Percentiles rank a stretch among this genome's conserved stretches.
These are phyloP conservation scores for Drosophila koepferae DNA, from an alignment of 2,888 invertebrate species.

Conservation along the genomic window DNA sequence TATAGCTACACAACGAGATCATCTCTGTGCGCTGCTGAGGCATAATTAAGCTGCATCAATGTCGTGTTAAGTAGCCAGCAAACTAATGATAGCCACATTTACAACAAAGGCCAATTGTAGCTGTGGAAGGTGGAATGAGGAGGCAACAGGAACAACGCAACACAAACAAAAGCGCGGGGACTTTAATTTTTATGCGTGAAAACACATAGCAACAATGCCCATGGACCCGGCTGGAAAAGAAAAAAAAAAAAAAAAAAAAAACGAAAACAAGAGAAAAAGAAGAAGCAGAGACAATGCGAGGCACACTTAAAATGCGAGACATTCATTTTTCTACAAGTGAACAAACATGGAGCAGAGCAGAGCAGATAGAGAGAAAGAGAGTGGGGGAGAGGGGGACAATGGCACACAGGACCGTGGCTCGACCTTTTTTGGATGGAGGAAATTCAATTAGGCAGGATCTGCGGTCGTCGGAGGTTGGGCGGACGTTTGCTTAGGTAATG, in stretches of 20 bases:
- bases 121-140: slow-evolving; percentile 9
- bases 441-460: slow-evolving; percentile 73
- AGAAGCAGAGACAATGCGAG: slow-evolving; percentile 41
- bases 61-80: slow-evolving; percentile 83
- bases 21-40: slow-evolving; percentile 33
- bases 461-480: slow-evolving; percentile 27
- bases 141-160: slow-evolving; percentile 23
- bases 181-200: slow-evolving; percentile 82
- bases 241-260: slow-evolving; percentile 6
- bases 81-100: slow-evolving; percentile 83
- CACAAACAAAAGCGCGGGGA: slow-evolving; percentile 58
- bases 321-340: slow-evolving; percentile 72
- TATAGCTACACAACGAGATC: slow-evolving; percentile 23
- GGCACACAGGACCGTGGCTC: slow-evolving; percentile 32
- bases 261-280: slow-evolving; percentile 19
- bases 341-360: slow-evolving; percentile 30
- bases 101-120: slow-evolving; percentile 82
- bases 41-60: slow-evolving; percentile 84
- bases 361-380: neutral
- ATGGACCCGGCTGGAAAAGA: slow-evolving; percentile 15
- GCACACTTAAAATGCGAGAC: slow-evolving; percentile 80
- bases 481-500: slow-evolving; percentile 80
- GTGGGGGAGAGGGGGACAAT: neutral
- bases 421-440: slow-evolving; percentile 59
- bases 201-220: slow-evolving; percentile 64